phyloP scores from a whole-genome alignment of 1,140 invertebrate species.

The Cheumatopsyche charites region DNA sequence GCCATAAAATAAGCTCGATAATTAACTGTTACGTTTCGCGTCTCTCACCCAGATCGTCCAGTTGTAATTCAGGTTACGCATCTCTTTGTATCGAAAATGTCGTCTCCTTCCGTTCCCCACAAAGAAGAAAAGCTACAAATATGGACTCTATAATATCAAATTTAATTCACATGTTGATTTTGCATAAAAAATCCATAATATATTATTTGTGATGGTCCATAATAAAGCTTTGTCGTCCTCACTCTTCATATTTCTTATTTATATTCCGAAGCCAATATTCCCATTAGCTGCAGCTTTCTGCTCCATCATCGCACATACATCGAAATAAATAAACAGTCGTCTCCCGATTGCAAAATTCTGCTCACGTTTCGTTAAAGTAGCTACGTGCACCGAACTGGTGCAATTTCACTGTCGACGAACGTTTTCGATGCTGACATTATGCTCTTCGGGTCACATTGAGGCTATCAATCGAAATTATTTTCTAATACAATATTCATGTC shows the following conservation, averaged over 20 bases:
- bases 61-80: background rate
- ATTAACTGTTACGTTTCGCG: slow-evolving; percentile 10
- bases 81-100: background rate
- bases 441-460: no score
- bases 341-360: slow-evolving; percentile 30
- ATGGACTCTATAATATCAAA: no score
- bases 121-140: no score
- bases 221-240: no score
- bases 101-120: background rate
- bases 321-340: slow-evolving; percentile 38
- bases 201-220: no score
- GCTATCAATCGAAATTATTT: no score
- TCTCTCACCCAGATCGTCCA: background rate
- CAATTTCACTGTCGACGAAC: slow-evolving; percentile 18
- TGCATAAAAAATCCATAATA: no score
- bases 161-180: no score
- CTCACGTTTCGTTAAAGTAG: slow-evolving; percentile 36
- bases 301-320: slow-evolving; percentile 2
- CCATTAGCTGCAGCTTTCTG: slow-evolving; percentile 20
- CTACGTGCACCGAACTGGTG: slow-evolving; percentile 28
- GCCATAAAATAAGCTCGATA: background rate
- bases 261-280: slow-evolving; percentile 23
- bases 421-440: background rate
- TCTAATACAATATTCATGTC: no score
- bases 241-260: no score